Base-by-base conservation (phyloP, 2,797 vertebrate genomes). In the Paramormyrops hopkinsi region DNA sequence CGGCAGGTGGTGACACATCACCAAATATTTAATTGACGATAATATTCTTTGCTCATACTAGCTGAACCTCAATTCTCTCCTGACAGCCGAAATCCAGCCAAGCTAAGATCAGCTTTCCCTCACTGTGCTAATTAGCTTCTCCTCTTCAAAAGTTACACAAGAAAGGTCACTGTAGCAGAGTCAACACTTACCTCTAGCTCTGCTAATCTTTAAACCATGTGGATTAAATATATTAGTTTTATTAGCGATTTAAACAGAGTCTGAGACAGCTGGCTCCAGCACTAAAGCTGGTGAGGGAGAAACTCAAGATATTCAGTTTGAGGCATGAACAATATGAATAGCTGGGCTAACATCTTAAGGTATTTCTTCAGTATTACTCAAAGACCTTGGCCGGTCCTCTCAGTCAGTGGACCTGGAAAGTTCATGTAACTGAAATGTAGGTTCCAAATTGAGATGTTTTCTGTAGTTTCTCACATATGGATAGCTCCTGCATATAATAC, bases 11-110 rank as follows among this genome's bases (percentile, higher is more conserved):
- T 59, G 51, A 54, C 33, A 56, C 33, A 83, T 88, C 5, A 56
- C 19, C 56, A 46, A 29, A 84, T 44, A 22, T 33, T 87, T 86
- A 86, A 73, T 44, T 89, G 19, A 76, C 7, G 86, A 89, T 86
- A 53, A 53, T 46, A 46, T 44, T 50, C 65, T 79, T 87, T 41
- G 59, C 89, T 33, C 17, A 87, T 37, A 53, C 62, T 25, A 22
- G 48, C 59, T 56, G 46, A 89, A 33, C 7, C 69, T 69, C 17
- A 79, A 19, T 54, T 76, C n/a, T 76, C 25, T 46, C 62, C 33
- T n/a, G 65, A 89, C 85, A 76, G 65, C 29, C 33, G 12, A 17
- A 73, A 33, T 33, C 51, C 88, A 33, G 46, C 54, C 59, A 53
- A 48, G 41, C 56, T 29, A 33, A 51, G 54, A 22, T 65, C 59